Evolutionary conservation across 2,888 invertebrate species (phyloP).

Genomic region (Abrostola tripartita): DNA sequence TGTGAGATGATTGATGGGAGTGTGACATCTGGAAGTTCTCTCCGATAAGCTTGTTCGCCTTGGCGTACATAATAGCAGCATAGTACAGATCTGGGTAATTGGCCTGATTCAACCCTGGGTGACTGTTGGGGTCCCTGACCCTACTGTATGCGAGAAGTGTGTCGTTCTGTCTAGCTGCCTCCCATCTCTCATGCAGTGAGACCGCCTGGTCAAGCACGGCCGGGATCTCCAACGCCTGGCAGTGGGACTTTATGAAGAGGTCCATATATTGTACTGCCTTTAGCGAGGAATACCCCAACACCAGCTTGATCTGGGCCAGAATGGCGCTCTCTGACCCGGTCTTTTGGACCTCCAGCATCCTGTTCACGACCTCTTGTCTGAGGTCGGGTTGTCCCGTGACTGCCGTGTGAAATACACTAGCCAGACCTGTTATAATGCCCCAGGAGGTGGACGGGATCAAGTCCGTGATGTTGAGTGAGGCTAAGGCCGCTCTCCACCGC

Average conservation of each 20-base stretch:
- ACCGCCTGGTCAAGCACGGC: background rate
- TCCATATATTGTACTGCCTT: conserved; percentile 13
- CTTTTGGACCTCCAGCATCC: background rate
- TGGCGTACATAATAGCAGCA: no score
- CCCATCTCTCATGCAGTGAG: background rate
- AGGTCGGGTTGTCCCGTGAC: background rate
- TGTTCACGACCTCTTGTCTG: background rate
- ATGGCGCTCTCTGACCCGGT: conserved; percentile 2
- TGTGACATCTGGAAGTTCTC: no score
- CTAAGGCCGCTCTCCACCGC: conserved; percentile 3
- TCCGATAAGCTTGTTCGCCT: no score
- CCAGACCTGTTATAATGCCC: background rate
- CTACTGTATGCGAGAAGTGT: background rate
- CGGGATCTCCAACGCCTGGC: background rate
- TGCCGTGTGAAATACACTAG: background rate
- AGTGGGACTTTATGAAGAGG: background rate
- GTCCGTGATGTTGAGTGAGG: background rate
- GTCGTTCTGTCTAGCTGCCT: background rate
- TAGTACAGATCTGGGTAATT: no score
- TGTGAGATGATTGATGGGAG: no score
- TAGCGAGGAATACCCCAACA: conserved; percentile 4
- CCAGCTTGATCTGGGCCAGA: background rate
- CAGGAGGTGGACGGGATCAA: background rate
- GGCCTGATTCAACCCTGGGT: no score
- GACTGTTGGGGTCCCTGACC: background rate